Conservation (phyloP, 2,888 invertebrate species). For the Dusona sp. region DNA sequence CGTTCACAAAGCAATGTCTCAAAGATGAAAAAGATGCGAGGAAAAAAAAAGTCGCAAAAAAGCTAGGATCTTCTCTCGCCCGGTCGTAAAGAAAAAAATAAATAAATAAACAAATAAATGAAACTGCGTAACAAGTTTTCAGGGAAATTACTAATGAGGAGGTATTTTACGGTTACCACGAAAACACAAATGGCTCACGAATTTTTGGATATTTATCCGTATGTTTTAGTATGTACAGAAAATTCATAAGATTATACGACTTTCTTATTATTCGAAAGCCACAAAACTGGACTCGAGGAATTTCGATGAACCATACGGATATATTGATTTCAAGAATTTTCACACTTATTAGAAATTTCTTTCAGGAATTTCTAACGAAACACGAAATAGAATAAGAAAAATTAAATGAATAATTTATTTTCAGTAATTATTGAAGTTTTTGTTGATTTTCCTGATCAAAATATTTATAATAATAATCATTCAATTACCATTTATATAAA, state of each 20-base stretch:
- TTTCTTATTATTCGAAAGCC: conserved; percentile 4
- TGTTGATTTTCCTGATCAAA: not conserved
- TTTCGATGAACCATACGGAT: conserved; percentile 11
- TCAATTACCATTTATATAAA: not conserved
- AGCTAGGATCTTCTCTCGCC: not conserved
- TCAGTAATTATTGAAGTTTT: not conserved
- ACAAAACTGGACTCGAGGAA: not conserved
- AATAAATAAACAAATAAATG: conserved; percentile 32
- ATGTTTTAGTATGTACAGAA: not conserved
- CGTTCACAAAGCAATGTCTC: conserved; percentile 38
- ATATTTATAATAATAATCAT: not conserved
- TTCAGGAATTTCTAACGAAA: not conserved
- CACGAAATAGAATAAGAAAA: not conserved
- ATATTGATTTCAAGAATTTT: conserved; percentile 17
- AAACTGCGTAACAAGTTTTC: conserved; percentile 24
- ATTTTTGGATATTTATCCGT: not conserved
- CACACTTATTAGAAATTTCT: not conserved
- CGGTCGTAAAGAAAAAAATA: not conserved
- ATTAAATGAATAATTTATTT: not conserved
- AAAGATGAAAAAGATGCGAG: conserved; percentile 25
- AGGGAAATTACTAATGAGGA: conserved; percentile 35
- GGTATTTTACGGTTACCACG: conserved; percentile 10
- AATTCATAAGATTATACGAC: not conserved
- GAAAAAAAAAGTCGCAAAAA: not conserved
- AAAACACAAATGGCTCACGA: conserved; percentile 19